phyloP scores from a whole-genome alignment of 2,113 vertebrate genomes.

The Paracanthobrama guichenoti region DNA sequence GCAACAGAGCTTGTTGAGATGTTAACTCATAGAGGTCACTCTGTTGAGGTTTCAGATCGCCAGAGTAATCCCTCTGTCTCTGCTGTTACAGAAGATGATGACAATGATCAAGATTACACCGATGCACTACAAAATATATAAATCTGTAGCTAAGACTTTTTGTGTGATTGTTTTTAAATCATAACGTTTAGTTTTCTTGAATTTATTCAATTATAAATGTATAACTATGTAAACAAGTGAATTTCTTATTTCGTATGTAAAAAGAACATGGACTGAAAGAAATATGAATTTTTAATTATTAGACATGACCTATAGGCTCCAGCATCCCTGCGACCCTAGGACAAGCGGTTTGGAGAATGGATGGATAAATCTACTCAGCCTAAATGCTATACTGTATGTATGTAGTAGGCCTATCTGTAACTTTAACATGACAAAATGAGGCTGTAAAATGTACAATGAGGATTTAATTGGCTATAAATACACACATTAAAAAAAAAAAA shows the following conservation, averaged over 20 bases:
- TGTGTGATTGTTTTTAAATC: background rate
- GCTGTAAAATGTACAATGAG: background rate
- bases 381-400: background rate
- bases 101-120: background rate
- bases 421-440: background rate
- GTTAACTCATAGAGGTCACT: background rate
- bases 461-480: background rate
- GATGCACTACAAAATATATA: constrained; percentile 8
- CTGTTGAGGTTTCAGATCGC: background rate
- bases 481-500: background rate
- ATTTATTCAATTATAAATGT: background rate
- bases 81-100: background rate
- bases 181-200: background rate
- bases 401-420: background rate
- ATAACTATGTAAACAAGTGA: background rate
- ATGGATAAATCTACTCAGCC: background rate
- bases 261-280: background rate
- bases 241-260: background rate
- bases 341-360: background rate
- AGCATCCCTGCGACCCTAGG: background rate
- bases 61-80: background rate
- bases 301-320: background rate
- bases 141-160: background rate
- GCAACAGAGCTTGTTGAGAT: constrained; percentile 50
- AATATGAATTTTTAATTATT: background rate